Conservation (phyloP, 2,888 invertebrate genomes). For the Melieria crassipennis region DNA sequence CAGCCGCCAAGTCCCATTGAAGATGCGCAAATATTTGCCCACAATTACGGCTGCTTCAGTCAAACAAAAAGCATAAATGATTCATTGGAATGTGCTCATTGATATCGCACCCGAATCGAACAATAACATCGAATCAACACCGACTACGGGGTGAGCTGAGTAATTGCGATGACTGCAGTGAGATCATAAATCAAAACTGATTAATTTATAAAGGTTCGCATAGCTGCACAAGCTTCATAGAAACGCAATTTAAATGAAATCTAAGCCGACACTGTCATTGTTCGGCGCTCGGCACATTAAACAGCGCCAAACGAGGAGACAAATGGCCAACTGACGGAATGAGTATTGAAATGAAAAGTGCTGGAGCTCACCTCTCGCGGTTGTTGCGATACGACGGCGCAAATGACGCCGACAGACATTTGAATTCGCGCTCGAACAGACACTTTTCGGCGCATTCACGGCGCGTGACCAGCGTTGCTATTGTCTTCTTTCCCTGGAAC, state of each 20-base stretch:
- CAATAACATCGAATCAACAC: constrained; percentile 14
- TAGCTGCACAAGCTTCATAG: background rate
- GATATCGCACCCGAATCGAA: constrained; percentile 4
- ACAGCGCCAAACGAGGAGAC: too few relatives aligned
- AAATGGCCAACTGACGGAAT: too few relatives aligned
- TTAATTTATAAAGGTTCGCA: too few relatives aligned
- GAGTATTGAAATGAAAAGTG: too few relatives aligned
- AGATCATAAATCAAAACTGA: constrained; percentile 12
- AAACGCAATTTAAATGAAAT: background rate
- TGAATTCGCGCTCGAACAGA: constrained; percentile 68
- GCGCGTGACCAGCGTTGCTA: constrained; percentile 72
- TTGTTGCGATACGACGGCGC: constrained; percentile 65
- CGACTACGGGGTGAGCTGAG: background rate
- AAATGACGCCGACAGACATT: constrained; percentile 71
- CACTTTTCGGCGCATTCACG: constrained; percentile 76
- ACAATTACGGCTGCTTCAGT: background rate
- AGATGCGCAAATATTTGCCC: constrained; percentile 14
- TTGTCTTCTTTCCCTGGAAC: constrained; percentile 72
- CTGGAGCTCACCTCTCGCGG: constrained; percentile 56
- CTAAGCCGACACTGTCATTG: too few relatives aligned
- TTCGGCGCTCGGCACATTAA: too few relatives aligned
- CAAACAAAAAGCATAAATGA: constrained; percentile 6
- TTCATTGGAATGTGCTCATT: background rate
- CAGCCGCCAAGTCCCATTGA: background rate
- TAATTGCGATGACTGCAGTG: constrained; percentile 15